Evolutionary conservation across 2,888 invertebrate species (phyloP), one percentile per base, ranked within the genome.

Genomic region (Molanna angustata): DNA sequence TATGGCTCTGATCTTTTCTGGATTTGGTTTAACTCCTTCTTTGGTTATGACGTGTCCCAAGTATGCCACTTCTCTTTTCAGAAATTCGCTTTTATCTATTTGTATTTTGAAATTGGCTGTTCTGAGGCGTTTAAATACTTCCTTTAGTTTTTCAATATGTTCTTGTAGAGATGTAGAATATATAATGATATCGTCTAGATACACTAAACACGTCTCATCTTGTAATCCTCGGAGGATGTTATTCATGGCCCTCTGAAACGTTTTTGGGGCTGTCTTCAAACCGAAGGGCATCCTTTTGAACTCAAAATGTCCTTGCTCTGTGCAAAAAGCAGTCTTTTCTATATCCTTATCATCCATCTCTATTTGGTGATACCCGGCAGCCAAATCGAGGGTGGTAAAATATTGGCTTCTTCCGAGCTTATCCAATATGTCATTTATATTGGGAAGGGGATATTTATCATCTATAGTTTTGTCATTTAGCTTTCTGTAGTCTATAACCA

Each of bases 401-500:
- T 41, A 41, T 41, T 41, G 7, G 21, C 21, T 21, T n/a, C 14
- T 3, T 2, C 58, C 59, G 20, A 57, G 18, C 49, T 60, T 54
- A 18, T 54, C 51, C 13, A 54, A 35, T 18, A 55, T 58, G 7
- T 58, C 54, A 2, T 40, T 42, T 19, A 58, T 60, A 41, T 57
- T 57, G 2, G 61, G 61, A 4, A 62, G 31, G 2, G 61, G 61
- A 49, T 56, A 62, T 51, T 51, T 51, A 18, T 69, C 66, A 2
- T 61, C 63, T 0, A 67, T 60, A 1, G 69, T 69, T 32, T 62
- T 62, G 9, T 68, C 62, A 50, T 71, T 71, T 33, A 69, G 35
- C 52, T 66, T 64, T 35, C 66, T 49, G 50, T 66, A 69, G 53
- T 69, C 67, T 2, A 68, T 63, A 3, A 69, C 69, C 16, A 69